Percentiles rank a stretch among this genome's conserved stretches.
phyloP scores from a whole-genome alignment of 2,797 vertebrate species.

The Phoxinus dragarum region DNA sequence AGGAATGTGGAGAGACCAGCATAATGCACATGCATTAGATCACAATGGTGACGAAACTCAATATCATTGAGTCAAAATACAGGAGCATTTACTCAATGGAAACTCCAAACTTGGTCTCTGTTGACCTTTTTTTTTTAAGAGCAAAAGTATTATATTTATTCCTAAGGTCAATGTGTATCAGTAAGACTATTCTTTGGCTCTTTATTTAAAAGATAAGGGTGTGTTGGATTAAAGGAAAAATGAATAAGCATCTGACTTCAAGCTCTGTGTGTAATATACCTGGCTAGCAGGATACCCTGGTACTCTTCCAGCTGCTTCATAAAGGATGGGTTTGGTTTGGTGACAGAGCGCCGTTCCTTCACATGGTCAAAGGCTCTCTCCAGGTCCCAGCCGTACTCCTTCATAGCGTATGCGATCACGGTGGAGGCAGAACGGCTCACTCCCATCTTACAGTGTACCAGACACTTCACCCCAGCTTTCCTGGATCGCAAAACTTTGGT shows the following conservation, averaged over 20 bases:
- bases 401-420: slow-evolving; percentile 98
- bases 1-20: slow-evolving; percentile 48
- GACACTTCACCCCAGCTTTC: slow-evolving; percentile 94
- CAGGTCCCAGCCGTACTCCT: slow-evolving; percentile 97
- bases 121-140: slow-evolving; percentile 11
- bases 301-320: slow-evolving; percentile 98
- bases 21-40: slow-evolving; percentile 6
- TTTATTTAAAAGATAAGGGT: slow-evolving; percentile 3
- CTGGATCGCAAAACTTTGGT: slow-evolving; percentile 66
- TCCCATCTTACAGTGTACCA: slow-evolving; percentile 99
- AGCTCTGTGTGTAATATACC: slow-evolving; percentile 73
- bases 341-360: slow-evolving; percentile 90
- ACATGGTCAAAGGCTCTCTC: slow-evolving; percentile 92
- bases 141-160: slow-evolving; percentile 9
- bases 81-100: slow-evolving; percentile 25
- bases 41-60: slow-evolving; percentile 6
- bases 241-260: not conserved
- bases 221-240: not conserved
- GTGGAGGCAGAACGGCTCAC: slow-evolving; percentile 97
- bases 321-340: slow-evolving; percentile 97
- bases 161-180: slow-evolving; percentile 4
- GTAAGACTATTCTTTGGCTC: slow-evolving; percentile 15
- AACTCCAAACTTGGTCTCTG: slow-evolving; percentile 13
- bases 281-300: slow-evolving; percentile 96
- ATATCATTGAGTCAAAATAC: slow-evolving; percentile 10